These are phyloP conservation scores for Muntiacus reevesi DNA, from an alignment of 2,113 vertebrate species.

Conservation along the genomic window DNA sequence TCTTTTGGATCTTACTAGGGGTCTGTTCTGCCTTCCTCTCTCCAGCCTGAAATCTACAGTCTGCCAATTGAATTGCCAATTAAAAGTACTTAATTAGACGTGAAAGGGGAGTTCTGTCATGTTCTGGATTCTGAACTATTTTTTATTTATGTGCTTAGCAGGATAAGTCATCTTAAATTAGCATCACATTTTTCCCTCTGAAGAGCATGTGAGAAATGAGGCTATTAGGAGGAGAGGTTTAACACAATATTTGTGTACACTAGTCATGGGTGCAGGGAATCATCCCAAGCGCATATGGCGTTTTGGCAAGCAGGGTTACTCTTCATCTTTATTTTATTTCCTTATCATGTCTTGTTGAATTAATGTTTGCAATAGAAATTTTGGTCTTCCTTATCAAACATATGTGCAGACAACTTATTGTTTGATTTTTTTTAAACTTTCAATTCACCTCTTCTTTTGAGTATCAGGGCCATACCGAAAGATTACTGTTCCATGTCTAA, in stretches of 20 bases:
- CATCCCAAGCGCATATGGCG: slow-evolving; percentile 57
- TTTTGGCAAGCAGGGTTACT: slow-evolving; percentile 54
- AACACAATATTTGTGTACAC: slow-evolving; percentile 72
- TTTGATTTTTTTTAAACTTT: slow-evolving; percentile 14
- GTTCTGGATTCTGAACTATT: slow-evolving; percentile 74
- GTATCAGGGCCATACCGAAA: neutral
- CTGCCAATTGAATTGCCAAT: slow-evolving; percentile 71
- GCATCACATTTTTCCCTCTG: slow-evolving; percentile 74
- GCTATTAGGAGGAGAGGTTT: slow-evolving; percentile 70
- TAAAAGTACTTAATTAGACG: slow-evolving; percentile 75
- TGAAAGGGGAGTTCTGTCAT: slow-evolving; percentile 71
- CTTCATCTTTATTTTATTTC: slow-evolving; percentile 59
- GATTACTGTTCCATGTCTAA: neutral
- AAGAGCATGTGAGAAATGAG: slow-evolving; percentile 71
- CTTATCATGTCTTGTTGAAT: slow-evolving; percentile 60
- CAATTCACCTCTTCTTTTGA: slow-evolving; percentile 23
- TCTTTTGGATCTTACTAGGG: slow-evolving; percentile 20
- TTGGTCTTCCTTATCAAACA: slow-evolving; percentile 31
- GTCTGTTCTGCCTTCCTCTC: slow-evolving; percentile 28
- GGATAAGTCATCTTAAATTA: slow-evolving; percentile 77
- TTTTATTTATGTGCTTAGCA: slow-evolving; percentile 75
- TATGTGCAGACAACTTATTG: neutral
- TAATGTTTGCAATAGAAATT: slow-evolving; percentile 40
- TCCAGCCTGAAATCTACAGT: slow-evolving; percentile 33
- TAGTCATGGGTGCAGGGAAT: slow-evolving; percentile 62